Evolutionary conservation across 1,140 invertebrate species (phyloP).

Genomic region (Caenorhabditis remanei): DNA sequence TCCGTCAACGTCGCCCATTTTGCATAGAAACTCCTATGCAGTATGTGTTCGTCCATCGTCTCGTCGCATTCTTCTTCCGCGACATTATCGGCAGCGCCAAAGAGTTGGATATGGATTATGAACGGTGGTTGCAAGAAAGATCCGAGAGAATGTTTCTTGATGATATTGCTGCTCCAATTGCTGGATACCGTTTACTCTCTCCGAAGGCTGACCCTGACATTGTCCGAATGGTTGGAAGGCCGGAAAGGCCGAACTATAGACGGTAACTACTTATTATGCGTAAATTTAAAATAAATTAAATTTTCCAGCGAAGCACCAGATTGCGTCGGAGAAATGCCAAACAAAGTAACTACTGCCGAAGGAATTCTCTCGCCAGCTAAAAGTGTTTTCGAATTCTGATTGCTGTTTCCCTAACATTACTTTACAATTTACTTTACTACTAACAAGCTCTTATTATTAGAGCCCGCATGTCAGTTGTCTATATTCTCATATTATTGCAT

Average conservation of each 20-base stretch:
- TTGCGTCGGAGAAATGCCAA: slow-evolving; percentile 59
- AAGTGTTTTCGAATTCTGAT: slow-evolving; percentile 32
- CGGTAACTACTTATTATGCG: background rate
- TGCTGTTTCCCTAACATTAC: background rate
- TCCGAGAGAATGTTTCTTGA: slow-evolving; percentile 74
- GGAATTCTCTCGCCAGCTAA: slow-evolving; percentile 23
- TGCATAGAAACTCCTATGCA: slow-evolving; percentile 77
- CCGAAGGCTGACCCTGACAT: slow-evolving; percentile 74
- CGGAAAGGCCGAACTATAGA: slow-evolving; percentile 59
- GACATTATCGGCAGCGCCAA: slow-evolving; percentile 64
- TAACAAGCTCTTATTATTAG: too few relatives aligned
- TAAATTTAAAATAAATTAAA: too few relatives aligned
- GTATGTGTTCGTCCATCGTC: slow-evolving; percentile 74
- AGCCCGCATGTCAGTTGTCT: too few relatives aligned
- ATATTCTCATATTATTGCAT: background rate
- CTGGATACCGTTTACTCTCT: slow-evolving; percentile 73
- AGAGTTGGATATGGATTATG: slow-evolving; percentile 49
- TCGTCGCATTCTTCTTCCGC: slow-evolving; percentile 70
- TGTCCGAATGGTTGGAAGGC: slow-evolving; percentile 68
- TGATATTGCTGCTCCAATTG: slow-evolving; percentile 68
- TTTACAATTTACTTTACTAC: too few relatives aligned
- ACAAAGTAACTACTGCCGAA: background rate
- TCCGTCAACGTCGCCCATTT: slow-evolving; percentile 73
- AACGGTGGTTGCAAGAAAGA: slow-evolving; percentile 71
- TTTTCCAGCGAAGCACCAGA: slow-evolving; percentile 59